A percentile compares a stretch with the other conserved stretches of the same genome.
Evolutionary conservation across 2,113 vertebrate genomes (phyloP).

Genomic region (Todiramphus saurophagus): DNA sequence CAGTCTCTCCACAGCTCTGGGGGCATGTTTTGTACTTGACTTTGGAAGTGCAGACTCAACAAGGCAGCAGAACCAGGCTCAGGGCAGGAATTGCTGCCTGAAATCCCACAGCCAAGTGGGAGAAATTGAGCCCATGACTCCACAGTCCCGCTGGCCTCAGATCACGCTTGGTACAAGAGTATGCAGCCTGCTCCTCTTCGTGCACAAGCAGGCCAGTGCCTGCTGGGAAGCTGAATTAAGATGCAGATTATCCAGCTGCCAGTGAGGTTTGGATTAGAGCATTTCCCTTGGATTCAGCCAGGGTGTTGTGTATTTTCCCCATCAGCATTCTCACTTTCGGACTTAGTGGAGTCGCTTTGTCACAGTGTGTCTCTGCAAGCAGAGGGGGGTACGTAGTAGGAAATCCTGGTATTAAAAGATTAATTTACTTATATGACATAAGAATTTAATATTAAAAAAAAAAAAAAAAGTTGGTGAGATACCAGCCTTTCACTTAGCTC

Average conservation of each 20-base stretch:
- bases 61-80: background rate
- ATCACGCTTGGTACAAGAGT: background rate
- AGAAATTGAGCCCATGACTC: accelerated
- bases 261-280: background rate
- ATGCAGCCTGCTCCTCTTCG: background rate
- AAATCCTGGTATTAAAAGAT: conserved; percentile 67
- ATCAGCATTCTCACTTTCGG: background rate
- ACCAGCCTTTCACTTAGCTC: conserved; percentile 19
- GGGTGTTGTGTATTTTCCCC: background rate
- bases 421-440: conserved; percentile 48
- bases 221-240: background rate
- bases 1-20: background rate
- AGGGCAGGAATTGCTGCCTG: background rate
- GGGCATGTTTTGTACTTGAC: background rate
- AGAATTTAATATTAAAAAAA: background rate
- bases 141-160: background rate
- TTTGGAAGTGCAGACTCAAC: background rate
- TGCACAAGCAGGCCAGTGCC: background rate
- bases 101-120: background rate
- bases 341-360: background rate
- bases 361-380: background rate
- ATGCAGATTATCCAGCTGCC: background rate
- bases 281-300: background rate
- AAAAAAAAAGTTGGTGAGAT: conserved; percentile 14
- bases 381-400: background rate